Percentiles rank a stretch among this genome's conserved stretches.
These are phyloP conservation scores for Manduca sexta DNA, from an alignment of 1,140 invertebrate genomes.

Conservation along the genomic window DNA sequence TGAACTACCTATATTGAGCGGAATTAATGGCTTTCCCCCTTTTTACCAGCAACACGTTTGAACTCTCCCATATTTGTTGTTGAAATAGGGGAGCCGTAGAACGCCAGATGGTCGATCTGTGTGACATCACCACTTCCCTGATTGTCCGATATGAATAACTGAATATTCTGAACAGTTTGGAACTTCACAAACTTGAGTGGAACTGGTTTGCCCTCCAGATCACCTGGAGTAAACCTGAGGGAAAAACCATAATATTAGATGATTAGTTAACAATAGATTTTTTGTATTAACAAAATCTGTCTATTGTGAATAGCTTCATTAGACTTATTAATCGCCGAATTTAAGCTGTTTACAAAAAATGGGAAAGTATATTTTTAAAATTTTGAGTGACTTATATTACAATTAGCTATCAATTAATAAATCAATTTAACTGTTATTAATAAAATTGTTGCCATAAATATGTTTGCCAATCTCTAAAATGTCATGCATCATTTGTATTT, in stretches of 20 bases:
- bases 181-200: slow-evolving; percentile 97
- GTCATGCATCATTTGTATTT: no score
- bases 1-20: slow-evolving; percentile 31
- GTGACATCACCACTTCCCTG: slow-evolving; percentile 90
- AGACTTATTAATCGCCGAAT: no score
- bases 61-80: slow-evolving; percentile 98
- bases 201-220: slow-evolving; percentile 88
- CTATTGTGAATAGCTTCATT: no score
- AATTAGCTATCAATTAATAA: no score
- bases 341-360: no score
- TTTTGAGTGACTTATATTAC: no score
- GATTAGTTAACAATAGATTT: no score
- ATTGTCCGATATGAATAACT: slow-evolving; percentile 96
- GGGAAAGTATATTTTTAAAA: no score
- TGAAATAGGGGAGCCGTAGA: slow-evolving; percentile 91
- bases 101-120: slow-evolving; percentile 87
- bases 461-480: no score
- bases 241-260: slow-evolving; percentile 14
- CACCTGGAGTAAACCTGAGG: slow-evolving; percentile 83
- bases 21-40: slow-evolving; percentile 90
- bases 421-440: no score
- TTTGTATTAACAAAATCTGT: no score
- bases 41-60: slow-evolving; percentile 93
- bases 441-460: no score
- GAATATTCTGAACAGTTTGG: slow-evolving; percentile 97